These are phyloP conservation scores for Drosophila mulleri DNA, from an alignment of 2,888 invertebrate species.

Conservation along the genomic window DNA sequence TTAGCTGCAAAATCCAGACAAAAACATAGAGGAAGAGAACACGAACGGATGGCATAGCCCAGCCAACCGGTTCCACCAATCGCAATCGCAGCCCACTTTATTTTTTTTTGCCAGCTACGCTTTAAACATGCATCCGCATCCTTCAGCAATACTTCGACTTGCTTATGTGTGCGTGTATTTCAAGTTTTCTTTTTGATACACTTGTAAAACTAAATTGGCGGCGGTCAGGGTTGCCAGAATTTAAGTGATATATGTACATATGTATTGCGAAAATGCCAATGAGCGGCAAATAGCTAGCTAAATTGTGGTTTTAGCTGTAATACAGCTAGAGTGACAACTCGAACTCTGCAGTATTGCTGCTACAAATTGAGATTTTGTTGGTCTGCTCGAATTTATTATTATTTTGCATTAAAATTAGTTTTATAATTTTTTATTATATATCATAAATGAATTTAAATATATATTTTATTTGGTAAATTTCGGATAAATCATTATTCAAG, in stretches of 20 bases:
- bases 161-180: conserved; percentile 24
- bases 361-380: neutral
- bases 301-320: neutral
- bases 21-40: conserved; percentile 34
- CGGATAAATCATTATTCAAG: neutral
- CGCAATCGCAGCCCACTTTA: conserved; percentile 53
- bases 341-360: neutral
- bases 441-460: too few relatives aligned
- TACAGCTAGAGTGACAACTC: neutral
- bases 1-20: conserved; percentile 64
- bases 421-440: too few relatives aligned
- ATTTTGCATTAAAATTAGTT: neutral
- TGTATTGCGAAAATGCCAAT: neutral
- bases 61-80: conserved; percentile 51
- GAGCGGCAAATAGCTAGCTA: neutral
- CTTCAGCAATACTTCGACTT: conserved; percentile 42
- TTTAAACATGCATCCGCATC: conserved; percentile 60
- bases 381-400: neutral
- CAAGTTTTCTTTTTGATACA: conserved; percentile 24
- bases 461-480: too few relatives aligned
- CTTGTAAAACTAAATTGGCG: neutral
- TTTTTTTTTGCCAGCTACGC: conserved; percentile 36
- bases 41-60: conserved; percentile 35
- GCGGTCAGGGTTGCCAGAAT: conserved; percentile 8
- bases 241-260: neutral